phyloP scores from a whole-genome alignment of 2,113 vertebrate species.

The Calypte anna region DNA sequence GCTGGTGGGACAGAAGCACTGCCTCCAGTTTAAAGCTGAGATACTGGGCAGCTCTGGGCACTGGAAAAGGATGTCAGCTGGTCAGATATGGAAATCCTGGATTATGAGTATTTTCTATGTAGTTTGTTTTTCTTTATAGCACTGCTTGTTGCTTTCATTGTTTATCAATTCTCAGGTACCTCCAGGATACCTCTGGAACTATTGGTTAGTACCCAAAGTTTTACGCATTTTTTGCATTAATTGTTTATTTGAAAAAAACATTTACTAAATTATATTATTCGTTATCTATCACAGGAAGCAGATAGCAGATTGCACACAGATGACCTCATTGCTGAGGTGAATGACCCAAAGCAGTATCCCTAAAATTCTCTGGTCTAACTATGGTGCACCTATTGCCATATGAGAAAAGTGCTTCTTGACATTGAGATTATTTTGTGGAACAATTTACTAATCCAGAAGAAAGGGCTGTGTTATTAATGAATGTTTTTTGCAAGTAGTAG shows the following conservation, averaged over 20 bases:
- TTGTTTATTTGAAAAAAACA: background rate
- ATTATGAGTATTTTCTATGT: background rate
- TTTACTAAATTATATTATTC: background rate
- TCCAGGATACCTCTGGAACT: background rate
- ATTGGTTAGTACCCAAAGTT: background rate
- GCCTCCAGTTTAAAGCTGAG: background rate
- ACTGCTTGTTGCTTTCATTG: background rate
- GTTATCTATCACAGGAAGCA: background rate
- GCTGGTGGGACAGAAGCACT: background rate
- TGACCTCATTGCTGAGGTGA: rapidly evolving
- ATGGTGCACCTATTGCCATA: background rate
- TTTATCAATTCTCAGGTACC: background rate
- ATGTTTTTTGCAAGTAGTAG: background rate
- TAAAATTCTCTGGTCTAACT: background rate
- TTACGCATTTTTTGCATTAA: background rate
- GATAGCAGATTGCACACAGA: background rate
- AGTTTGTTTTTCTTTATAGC: background rate
- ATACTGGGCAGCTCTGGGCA: background rate
- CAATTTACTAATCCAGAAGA: background rate
- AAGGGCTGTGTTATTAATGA: background rate
- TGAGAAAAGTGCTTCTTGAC: background rate
- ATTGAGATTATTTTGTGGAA: background rate
- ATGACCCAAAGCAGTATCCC: background rate
- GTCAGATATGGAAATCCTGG: background rate
- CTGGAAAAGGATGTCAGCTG: background rate